A percentile compares a stretch with the other conserved stretches of the same genome.
phyloP scores from a whole-genome alignment of 2,888 invertebrate genomes.

The Agrochola circellaris region DNA sequence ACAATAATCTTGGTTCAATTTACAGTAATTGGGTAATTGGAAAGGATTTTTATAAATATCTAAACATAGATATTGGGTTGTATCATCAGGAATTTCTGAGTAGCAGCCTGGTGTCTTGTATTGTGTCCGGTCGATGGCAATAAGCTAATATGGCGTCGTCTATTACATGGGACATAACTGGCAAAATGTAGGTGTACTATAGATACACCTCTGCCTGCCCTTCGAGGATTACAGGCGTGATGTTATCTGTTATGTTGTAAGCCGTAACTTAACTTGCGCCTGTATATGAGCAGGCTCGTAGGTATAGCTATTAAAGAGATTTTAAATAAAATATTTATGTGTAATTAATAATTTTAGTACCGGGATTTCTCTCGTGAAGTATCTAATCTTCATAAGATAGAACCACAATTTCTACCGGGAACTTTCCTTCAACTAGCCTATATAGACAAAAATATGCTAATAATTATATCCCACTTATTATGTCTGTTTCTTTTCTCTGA shows the following conservation, averaged over 20 bases:
- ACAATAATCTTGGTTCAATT: background rate
- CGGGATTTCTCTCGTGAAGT: background rate
- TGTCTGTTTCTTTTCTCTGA: slow-evolving; percentile 28
- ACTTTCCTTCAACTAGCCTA: background rate
- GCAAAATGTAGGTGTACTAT: background rate
- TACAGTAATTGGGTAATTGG: slow-evolving; percentile 16
- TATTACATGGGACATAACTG: background rate
- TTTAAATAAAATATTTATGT: no score
- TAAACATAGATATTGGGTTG: background rate
- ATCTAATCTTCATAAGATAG: background rate
- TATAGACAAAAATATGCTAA: background rate
- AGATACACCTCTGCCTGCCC: background rate
- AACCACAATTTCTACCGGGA: background rate
- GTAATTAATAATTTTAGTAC: background rate
- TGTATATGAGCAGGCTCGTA: background rate
- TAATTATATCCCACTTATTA: slow-evolving; percentile 7
- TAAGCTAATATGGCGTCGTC: no score
- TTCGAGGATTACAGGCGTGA: background rate
- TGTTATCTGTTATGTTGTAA: background rate
- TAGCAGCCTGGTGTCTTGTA: no score
- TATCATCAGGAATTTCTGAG: background rate
- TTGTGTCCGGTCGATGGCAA: no score
- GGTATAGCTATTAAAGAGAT: no score
- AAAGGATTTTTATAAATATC: background rate
- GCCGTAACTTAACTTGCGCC: no score